Base-by-base conservation (phyloP, 2,888 invertebrate species). In the Atethmia centrago region DNA sequence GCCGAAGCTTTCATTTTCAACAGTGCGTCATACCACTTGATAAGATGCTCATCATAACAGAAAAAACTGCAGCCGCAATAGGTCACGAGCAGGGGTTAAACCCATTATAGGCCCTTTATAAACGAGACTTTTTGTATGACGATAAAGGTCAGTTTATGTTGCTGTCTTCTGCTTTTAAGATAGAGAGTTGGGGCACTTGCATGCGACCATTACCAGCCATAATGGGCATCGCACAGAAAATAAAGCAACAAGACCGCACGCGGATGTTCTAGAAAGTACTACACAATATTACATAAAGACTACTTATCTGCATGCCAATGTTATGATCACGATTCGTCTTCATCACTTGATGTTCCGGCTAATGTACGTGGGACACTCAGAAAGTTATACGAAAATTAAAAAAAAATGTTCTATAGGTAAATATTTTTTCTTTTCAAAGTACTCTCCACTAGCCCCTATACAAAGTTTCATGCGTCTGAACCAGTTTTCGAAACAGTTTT, bases 241-340 rank as follows among this genome's bases (percentile, higher is more conserved):
- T 51, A 61, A 73, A 74, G 47, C 47, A 78, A 58, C 58, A 25
- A 53, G 16, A 62, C 21, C 51, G 28, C 31, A 49, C 55, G 49
- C 64, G 45, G 19, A 42, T 56, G 59, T 19, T 45, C 9, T 61
- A 71, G 61, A 68, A 65, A 78, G 70, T 58, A 55, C 31, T 36
- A 21, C 40, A 55, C 36, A 25, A 51, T 40, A 64, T 80, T 82
- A 77, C 49, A 31, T 67, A 71, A 64, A 64, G 47, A 56, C 45
- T 40, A 31, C 31, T 3, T 36, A 59, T n/a, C 4, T 71, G 47
- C n/a, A 40, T 16, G 53, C 12, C n/a, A 51, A 51, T n/a, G 51
- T 58, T 16, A 68, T 36, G 68, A 82, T 68, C 80, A 77, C 67
- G 78, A 77, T 25, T 47, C 42, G 42, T 66, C 56, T 62, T 69